Percentiles rank a stretch among this genome's conserved stretches.
Evolutionary conservation across 2,888 invertebrate species (phyloP).

Genomic region (Odontocerum albicorne): DNA sequence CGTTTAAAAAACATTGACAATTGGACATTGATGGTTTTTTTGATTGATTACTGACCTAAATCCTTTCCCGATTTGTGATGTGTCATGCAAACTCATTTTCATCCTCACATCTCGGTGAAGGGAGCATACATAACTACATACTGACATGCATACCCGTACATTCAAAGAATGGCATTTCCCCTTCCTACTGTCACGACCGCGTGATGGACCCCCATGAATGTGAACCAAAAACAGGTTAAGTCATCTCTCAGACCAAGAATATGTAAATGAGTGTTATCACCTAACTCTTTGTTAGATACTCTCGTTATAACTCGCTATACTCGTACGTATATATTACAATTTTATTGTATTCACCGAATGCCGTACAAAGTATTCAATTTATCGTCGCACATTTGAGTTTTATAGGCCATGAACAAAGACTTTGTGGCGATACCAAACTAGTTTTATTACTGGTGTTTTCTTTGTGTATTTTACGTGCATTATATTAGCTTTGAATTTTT

Average conservation of each 20-base stretch:
- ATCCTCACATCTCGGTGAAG: too few species aligned
- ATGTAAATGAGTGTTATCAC: constrained; percentile 35
- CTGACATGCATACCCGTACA: too few species aligned
- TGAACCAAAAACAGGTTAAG: constrained; percentile 31
- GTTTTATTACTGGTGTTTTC: constrained; percentile 6
- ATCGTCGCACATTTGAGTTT: constrained; percentile 26
- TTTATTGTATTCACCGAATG: constrained; percentile 9
- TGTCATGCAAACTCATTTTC: too few species aligned
- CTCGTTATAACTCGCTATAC: constrained; percentile 17
- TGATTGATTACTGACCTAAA: too few species aligned
- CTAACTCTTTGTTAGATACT: constrained; percentile 29
- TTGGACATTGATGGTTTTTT: too few species aligned
- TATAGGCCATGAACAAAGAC: constrained; percentile 27
- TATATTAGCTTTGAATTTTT: background rate
- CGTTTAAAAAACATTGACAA: too few species aligned
- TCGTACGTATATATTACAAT: constrained; percentile 9
- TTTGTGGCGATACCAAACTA: constrained; percentile 20
- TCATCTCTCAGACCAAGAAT: constrained; percentile 24
- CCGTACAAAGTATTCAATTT: constrained; percentile 29
- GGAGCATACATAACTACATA: too few species aligned
- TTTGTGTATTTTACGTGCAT: too few species aligned
- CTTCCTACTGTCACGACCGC: too few species aligned
- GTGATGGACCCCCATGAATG: constrained; percentile 32
- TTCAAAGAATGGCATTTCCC: constrained; percentile 32
- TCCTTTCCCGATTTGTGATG: too few species aligned